Evolutionary conservation across 2,797 vertebrate genomes (phyloP).

Genomic region (Calcarius lapponicus): DNA sequence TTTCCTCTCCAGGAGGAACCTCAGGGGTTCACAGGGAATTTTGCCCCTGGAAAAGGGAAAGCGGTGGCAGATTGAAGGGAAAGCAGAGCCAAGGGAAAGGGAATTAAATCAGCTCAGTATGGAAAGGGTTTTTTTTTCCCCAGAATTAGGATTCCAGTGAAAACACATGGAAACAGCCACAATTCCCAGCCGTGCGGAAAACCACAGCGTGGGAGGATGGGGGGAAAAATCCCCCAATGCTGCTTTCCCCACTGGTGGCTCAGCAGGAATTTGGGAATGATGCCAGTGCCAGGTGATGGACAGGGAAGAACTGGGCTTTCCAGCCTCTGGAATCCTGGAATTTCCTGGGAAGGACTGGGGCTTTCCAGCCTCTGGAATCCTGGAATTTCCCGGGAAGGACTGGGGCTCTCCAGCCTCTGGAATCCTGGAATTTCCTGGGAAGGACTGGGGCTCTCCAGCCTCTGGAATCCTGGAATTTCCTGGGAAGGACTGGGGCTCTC

Average conservation of each 20-base stretch:
- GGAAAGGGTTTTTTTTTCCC: background rate
- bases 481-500: background rate
- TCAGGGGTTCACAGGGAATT: background rate
- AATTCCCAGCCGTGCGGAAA: constrained; percentile 10
- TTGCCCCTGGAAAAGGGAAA: background rate
- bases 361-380: too few species aligned
- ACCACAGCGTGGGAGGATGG: background rate
- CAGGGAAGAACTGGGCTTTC: rapidly evolving
- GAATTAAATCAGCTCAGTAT: background rate
- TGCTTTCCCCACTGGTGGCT: background rate
- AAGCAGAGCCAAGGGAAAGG: background rate
- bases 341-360: background rate
- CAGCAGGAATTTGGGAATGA: background rate
- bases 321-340: background rate
- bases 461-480: background rate
- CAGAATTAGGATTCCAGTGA: constrained; percentile 8
- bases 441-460: too few species aligned
- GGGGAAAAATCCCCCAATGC: background rate
- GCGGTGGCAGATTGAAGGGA: background rate
- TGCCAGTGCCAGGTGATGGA: background rate
- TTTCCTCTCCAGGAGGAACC: background rate
- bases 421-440: too few species aligned
- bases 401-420: too few species aligned
- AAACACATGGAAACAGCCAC: constrained; percentile 24
- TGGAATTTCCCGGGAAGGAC: too few species aligned